Percentiles rank a stretch among this genome's conserved stretches.
phyloP scores from a whole-genome alignment of 2,113 vertebrate species.

The Xiphias gladius region DNA sequence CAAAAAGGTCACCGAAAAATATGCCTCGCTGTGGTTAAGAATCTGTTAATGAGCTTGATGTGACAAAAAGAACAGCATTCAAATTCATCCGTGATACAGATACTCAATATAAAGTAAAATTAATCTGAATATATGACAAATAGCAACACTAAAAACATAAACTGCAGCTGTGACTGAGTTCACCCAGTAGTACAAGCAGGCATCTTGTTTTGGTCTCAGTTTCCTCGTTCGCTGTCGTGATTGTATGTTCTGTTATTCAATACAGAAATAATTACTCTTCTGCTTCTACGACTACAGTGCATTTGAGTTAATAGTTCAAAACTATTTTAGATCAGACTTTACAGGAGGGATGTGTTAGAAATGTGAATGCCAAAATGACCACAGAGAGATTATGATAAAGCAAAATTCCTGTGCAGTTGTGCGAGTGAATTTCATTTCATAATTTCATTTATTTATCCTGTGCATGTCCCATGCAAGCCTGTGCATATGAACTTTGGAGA shows the following conservation, averaged over 20 bases:
- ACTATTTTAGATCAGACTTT: not conserved
- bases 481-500: not conserved
- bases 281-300: too few species aligned
- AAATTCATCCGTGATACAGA: not conserved
- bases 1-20: not conserved
- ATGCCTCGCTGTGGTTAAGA: not conserved
- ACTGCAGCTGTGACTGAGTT: too few species aligned
- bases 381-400: not conserved
- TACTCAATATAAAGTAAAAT: not conserved
- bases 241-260: not conserved
- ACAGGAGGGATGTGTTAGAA: too few species aligned
- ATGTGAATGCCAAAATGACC: not conserved
- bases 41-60: not conserved
- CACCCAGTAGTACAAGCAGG: too few species aligned
- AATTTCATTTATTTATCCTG: too few species aligned
- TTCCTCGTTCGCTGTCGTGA: not conserved
- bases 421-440: too few species aligned
- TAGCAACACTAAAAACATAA: not conserved
- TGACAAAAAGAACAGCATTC: not conserved
- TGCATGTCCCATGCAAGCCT: not conserved
- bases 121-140: not conserved
- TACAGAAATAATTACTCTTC: not conserved
- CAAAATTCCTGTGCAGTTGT: too few species aligned
- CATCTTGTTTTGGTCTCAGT: too few species aligned
- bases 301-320: too few species aligned